Evolutionary conservation across 2,797 vertebrate species (phyloP).

Genomic region (Esox masquinongy): DNA sequence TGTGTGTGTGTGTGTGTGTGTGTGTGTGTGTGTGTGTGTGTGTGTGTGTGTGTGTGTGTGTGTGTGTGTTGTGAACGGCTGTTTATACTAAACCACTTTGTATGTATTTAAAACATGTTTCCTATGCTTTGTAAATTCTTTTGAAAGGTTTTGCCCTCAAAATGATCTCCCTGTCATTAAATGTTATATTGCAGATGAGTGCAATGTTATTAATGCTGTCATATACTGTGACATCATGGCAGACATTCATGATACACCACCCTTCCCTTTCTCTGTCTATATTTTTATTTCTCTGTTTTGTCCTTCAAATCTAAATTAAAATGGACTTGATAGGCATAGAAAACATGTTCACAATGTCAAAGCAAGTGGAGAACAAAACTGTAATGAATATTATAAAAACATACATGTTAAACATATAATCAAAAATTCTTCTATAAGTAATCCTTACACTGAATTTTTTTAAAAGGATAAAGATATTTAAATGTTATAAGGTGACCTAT

Average conservation of each 20-base stretch:
- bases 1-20: no score
- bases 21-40: no score
- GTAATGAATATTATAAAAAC: no score
- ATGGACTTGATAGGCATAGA: not conserved
- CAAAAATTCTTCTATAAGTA: not conserved
- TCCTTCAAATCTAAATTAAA: not conserved
- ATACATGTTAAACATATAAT: not conserved
- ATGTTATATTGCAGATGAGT: not conserved
- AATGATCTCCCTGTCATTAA: not conserved
- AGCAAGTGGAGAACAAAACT: not conserved
- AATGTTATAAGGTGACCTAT: not conserved
- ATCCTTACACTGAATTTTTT: not conserved
- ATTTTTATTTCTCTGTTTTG: not conserved
- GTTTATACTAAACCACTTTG: conserved; percentile 18
- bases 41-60: not conserved
- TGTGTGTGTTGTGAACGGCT: not conserved
- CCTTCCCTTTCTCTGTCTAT: not conserved
- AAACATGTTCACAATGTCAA: not conserved
- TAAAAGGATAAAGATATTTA: not conserved
- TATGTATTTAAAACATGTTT: conserved; percentile 12
- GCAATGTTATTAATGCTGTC: not conserved
- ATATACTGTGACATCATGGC: not conserved
- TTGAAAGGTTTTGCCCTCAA: not conserved
- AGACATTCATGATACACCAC: not conserved
- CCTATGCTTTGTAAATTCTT: no score